Conservation (phyloP, 2,888 invertebrate species). For the Acrobasis suavella region DNA sequence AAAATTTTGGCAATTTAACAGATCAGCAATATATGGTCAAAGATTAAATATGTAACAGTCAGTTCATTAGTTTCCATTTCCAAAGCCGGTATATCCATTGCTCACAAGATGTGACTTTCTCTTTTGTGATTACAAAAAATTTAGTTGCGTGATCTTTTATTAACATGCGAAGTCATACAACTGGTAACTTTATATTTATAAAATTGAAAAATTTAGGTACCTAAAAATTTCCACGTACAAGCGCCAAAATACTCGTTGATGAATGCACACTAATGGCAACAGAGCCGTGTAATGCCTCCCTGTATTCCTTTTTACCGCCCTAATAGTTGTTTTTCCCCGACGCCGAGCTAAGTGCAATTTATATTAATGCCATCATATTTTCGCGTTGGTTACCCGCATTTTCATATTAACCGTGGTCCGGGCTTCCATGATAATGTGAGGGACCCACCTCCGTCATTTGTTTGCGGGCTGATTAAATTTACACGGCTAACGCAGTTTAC, state of each 20-base stretch:
- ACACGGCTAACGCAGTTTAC: slow-evolving; percentile 63
- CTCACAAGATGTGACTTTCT: too few species aligned
- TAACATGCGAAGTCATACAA: too few species aligned
- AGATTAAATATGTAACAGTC: too few species aligned
- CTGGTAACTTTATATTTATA: neutral
- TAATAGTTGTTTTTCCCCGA: slow-evolving; percentile 65
- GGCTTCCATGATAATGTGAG: slow-evolving; percentile 67
- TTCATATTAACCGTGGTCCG: slow-evolving; percentile 73
- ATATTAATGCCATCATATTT: slow-evolving; percentile 79
- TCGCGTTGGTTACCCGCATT: slow-evolving; percentile 74
- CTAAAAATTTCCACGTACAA: neutral
- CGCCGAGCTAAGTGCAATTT: slow-evolving; percentile 71
- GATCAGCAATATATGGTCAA: too few species aligned
- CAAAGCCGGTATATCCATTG: too few species aligned
- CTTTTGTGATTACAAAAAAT: too few species aligned
- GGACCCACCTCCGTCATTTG: slow-evolving; percentile 75
- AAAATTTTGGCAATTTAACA: too few species aligned
- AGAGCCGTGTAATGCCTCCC: slow-evolving; percentile 38
- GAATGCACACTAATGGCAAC: slow-evolving; percentile 33
- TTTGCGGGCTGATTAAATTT: slow-evolving; percentile 76
- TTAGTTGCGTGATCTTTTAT: too few species aligned
- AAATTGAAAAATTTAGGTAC: neutral
- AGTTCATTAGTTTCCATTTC: too few species aligned
- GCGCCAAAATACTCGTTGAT: slow-evolving; percentile 23
- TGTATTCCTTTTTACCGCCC: slow-evolving; percentile 38